Conservation (phyloP, 2,113 vertebrate genomes). For the Mohoua ochrocephala region DNA sequence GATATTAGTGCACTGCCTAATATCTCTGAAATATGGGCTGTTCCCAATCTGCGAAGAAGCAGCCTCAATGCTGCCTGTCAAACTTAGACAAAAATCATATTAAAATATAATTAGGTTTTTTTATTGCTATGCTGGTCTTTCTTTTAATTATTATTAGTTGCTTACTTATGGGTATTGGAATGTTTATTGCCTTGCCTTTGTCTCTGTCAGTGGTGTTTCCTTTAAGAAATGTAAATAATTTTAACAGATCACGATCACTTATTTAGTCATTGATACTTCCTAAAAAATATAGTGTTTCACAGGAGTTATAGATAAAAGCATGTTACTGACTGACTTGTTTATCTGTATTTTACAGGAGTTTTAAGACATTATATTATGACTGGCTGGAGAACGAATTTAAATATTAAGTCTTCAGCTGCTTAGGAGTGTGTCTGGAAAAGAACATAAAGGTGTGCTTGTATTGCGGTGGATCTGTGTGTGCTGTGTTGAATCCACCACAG, state of each 20-base stretch:
- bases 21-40: background rate
- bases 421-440: background rate
- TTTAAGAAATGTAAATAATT: background rate
- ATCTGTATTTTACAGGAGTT: background rate
- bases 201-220: background rate
- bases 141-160: background rate
- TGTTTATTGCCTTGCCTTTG: background rate
- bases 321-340: background rate
- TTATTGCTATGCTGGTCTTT: background rate
- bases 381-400: background rate
- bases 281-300: background rate
- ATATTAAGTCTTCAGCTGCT: background rate
- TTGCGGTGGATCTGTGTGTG: fast-evolving
- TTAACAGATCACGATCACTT: background rate
- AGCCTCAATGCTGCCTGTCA: background rate
- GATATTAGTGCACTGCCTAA: background rate
- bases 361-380: background rate
- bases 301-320: background rate
- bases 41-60: background rate
- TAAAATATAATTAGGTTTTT: background rate
- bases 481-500: background rate
- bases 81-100: background rate
- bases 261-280: background rate
- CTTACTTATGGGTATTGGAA: background rate
- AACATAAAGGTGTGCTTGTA: background rate